Evolutionary conservation across 2,797 vertebrate species (phyloP).

Genomic region (Pitangus sulphuratus): DNA sequence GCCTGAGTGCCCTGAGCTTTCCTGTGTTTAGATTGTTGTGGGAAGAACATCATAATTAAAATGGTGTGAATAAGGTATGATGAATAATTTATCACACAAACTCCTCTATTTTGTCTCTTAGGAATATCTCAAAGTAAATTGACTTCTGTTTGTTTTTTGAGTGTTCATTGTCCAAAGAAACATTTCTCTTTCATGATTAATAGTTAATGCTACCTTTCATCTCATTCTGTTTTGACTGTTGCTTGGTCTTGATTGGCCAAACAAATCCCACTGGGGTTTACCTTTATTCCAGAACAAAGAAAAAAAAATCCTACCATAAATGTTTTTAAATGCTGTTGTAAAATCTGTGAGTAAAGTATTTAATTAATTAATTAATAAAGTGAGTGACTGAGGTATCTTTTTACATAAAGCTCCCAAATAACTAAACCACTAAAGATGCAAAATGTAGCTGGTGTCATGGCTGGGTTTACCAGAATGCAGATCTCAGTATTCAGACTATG

Average conservation of each 20-base stretch:
- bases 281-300: neutral
- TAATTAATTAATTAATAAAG: neutral
- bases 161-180: constrained; percentile 10
- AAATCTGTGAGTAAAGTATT: neutral
- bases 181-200: neutral
- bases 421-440: neutral
- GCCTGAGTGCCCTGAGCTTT: neutral
- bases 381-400: neutral
- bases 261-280: neutral
- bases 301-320: neutral
- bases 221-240: neutral
- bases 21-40: neutral
- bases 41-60: constrained; percentile 30
- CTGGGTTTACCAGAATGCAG: neutral
- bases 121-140: constrained; percentile 26
- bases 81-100: constrained; percentile 49
- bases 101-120: neutral
- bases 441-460: neutral
- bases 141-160: constrained; percentile 13
- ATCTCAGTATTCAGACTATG: neutral
- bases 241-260: neutral
- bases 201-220: neutral
- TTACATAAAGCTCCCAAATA: neutral
- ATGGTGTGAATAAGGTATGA: neutral
- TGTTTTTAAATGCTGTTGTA: neutral